A percentile compares a stretch with the other conserved stretches of the same genome.
Conservation (phyloP, 1,140 invertebrate species). For the Mycetomoellerius zeteki region DNA sequence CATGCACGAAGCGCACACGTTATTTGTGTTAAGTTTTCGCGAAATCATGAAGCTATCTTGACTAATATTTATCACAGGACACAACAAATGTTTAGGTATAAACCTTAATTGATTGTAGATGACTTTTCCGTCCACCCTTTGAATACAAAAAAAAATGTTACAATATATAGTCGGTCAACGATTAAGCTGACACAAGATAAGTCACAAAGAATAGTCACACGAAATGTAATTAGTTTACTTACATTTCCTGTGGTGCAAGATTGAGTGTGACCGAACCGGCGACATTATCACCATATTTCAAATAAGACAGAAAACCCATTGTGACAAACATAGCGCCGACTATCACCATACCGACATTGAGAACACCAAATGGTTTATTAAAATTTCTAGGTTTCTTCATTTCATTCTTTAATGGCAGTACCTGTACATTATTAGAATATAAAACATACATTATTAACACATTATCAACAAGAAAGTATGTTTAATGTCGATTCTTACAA, state of each 20-base stretch:
- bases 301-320: constrained; percentile 94
- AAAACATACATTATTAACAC: background rate
- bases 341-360: constrained; percentile 94
- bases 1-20: constrained; percentile 27
- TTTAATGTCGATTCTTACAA: no score
- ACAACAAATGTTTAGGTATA: constrained; percentile 66
- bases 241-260: constrained; percentile 88
- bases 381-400: constrained; percentile 94
- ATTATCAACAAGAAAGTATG: background rate
- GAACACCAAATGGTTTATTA: constrained; percentile 91
- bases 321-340: constrained; percentile 92
- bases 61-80: constrained; percentile 21
- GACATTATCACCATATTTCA: constrained; percentile 92
- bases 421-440: constrained; percentile 85
- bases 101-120: constrained; percentile 67
- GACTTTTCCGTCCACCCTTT: constrained; percentile 70
- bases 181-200: background rate
- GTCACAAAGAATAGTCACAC: background rate
- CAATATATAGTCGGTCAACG: constrained; percentile 16
- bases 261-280: constrained; percentile 92
- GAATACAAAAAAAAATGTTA: constrained; percentile 72
- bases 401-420: constrained; percentile 95
- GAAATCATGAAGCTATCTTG: background rate
- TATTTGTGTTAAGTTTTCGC: background rate
- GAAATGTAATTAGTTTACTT: constrained; percentile 79